These are phyloP conservation scores for Ochotona curzoniae DNA, from an alignment of 2,113 vertebrate species.

Conservation along the genomic window DNA sequence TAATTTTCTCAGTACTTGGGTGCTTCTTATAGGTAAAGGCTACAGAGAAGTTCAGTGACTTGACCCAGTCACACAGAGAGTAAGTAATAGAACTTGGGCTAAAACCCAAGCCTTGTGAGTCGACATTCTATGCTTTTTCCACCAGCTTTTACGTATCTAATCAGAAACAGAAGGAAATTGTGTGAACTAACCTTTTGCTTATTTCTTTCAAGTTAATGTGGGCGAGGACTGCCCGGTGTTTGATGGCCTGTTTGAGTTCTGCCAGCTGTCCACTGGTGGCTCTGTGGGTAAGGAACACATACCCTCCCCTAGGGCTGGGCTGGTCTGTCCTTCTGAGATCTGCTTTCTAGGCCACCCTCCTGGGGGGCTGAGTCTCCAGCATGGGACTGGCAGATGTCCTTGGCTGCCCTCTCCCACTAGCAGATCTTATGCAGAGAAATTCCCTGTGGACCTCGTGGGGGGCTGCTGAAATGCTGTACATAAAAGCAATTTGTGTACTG, in stretches of 20 bases:
- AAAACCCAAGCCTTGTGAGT: conserved; percentile 26
- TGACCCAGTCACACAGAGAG: not conserved
- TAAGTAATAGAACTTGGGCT: conserved; percentile 10
- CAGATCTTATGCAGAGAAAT: not conserved
- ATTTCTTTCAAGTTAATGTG: conserved; percentile 92
- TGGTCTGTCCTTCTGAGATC: not conserved
- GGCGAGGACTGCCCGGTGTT: conserved; percentile 99
- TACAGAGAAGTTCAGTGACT: not conserved
- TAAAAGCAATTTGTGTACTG: conserved; percentile 55
- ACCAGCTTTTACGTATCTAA: conserved; percentile 43
- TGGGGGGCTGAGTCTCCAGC: not conserved
- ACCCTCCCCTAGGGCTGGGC: not conserved
- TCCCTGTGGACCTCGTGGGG: not conserved
- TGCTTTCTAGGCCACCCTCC: not conserved
- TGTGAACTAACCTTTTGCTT: conserved; percentile 63
- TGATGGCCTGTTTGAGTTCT: conserved; percentile 98
- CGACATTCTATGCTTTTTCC: not conserved
- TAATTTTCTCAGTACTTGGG: not conserved
- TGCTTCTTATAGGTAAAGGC: conserved; percentile 26
- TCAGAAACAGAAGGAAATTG: conserved; percentile 51
- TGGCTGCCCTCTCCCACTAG: not conserved
- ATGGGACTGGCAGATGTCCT: conserved; percentile 1
- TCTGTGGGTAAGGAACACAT: conserved; percentile 93
- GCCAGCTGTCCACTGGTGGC: conserved; percentile 97
- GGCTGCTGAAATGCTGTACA: conserved; percentile 36